These are phyloP conservation scores for Sterrhoptilus dennistouni DNA, from an alignment of 2,113 vertebrate species.

Conservation along the genomic window DNA sequence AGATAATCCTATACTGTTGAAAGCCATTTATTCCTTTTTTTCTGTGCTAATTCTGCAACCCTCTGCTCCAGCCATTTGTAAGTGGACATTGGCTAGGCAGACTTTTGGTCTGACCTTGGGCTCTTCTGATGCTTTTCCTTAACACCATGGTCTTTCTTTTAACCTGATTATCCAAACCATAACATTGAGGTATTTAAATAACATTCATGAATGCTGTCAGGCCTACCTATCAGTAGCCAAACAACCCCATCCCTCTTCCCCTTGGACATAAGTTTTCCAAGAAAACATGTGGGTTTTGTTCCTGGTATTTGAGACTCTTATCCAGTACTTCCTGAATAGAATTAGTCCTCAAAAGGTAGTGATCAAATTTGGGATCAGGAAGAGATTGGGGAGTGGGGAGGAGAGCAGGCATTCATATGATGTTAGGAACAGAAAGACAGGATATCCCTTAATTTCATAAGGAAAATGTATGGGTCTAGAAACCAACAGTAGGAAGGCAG, in stretches of 20 bases:
- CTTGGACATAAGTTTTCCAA: not conserved
- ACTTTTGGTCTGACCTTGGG: not conserved
- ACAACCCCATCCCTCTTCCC: not conserved
- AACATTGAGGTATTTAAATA: slow-evolving; percentile 17
- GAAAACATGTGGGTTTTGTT: not conserved
- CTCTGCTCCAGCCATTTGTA: not conserved
- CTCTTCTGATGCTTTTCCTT: not conserved
- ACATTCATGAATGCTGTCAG: rapidly evolving
- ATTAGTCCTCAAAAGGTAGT: not conserved
- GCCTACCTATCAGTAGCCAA: not conserved
- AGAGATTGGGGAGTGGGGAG: not conserved
- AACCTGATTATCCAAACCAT: not conserved
- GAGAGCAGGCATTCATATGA: rapidly evolving
- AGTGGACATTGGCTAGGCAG: not conserved
- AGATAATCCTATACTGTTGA: not conserved
- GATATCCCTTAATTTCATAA: not conserved
- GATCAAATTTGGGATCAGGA: not conserved
- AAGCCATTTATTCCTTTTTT: not conserved
- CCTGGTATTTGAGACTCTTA: not conserved
- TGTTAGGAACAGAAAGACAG: not conserved
- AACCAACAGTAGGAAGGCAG: not conserved
- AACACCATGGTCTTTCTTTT: not conserved
- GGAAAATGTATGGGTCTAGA: not conserved
- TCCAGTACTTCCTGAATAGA: not conserved
- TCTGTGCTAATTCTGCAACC: not conserved